Conservation (phyloP, 2,797 vertebrate species). For the Euthynnus affinis region DNA sequence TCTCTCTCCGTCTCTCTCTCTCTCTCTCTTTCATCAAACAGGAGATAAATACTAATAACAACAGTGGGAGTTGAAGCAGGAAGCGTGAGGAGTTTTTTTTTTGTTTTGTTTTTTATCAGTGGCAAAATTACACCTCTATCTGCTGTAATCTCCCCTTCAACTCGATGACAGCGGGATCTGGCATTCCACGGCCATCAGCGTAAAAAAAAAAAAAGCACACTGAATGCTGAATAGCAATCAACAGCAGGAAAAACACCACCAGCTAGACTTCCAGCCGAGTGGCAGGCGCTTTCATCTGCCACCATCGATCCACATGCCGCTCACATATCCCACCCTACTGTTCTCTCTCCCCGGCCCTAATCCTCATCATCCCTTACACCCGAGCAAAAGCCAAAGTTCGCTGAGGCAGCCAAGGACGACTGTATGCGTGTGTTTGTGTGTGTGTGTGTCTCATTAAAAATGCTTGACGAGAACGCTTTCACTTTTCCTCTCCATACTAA, state of each 20-base stretch:
- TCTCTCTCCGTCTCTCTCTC: slow-evolving; percentile 3
- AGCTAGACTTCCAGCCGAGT: slow-evolving; percentile 38
- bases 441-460: slow-evolving; percentile 68
- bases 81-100: slow-evolving; percentile 3
- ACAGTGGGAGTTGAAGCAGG: slow-evolving; percentile 27
- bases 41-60: slow-evolving; percentile 60
- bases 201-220: too few species aligned
- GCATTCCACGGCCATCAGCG: slow-evolving; percentile 52
- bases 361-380: slow-evolving; percentile 67
- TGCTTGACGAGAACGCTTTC: slow-evolving; percentile 61
- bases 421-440: too few species aligned
- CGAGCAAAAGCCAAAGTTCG: slow-evolving; percentile 63
- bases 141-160: slow-evolving; percentile 55
- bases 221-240: slow-evolving; percentile 51
- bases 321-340: slow-evolving; percentile 55
- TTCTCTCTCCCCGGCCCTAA: slow-evolving; percentile 51
- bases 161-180: slow-evolving; percentile 36
- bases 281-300: slow-evolving; percentile 52
- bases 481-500: slow-evolving; percentile 35
- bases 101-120: slow-evolving; percentile 41
- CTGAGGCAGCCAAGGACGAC: slow-evolving; percentile 52
- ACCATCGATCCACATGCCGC: slow-evolving; percentile 55
- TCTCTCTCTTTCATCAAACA: slow-evolving; percentile 31
- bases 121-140: slow-evolving; percentile 62
- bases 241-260: slow-evolving; percentile 47